Base-by-base conservation (phyloP, 2,888 invertebrate species). In the Cremastinae sp. region DNA sequence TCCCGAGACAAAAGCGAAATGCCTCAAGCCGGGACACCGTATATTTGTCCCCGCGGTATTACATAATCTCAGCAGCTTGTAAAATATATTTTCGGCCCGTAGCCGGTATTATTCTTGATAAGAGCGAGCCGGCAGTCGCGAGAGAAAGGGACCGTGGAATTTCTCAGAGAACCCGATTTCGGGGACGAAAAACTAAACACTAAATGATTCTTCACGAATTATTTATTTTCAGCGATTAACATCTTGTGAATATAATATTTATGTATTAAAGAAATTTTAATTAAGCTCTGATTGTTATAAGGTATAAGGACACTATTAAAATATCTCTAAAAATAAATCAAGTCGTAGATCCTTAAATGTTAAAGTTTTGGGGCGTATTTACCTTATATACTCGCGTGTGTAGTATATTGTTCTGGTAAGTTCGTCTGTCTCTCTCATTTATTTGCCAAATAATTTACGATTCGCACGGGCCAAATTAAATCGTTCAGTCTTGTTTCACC, bases 401-500 rank as follows among this genome's bases (percentile, higher is more conserved):
- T n/a, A n/a, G n/a, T n/a, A 28, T 28, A 28, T 28, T 8, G n/a
- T 14, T 53, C 58, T 43, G 12, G 43, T 41, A 47, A 66, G 64
- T 69, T 28, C 43, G 45, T 47, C 18, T 64, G 69, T 59, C 20
- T 14, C 12, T 41, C 59, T 43, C 12, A 59, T 58, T 76, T 73
- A 69, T 76, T 72, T 76, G 47, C 45, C 58, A 47, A 59, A 65
- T 76, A 76, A 76, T 76, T 72, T 54, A 73, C 59, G 38, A 59
- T 64, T 64, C 64, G 34, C 36, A 38, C 38, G 58, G 54, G 53
- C 49, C 59, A 69, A 76, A 76, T 76, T 73, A 73, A 76, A 76
- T 76, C 69, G 69, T 73, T 53, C 58, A 34, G 53, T 18, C 58
- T 12, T 49, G 64, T 73, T 73, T 69, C 53, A 45, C 38, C 71